These are phyloP conservation scores for Hydrocynus forskahlii DNA, from an alignment of 2,797 vertebrate species.

Conservation along the genomic window DNA sequence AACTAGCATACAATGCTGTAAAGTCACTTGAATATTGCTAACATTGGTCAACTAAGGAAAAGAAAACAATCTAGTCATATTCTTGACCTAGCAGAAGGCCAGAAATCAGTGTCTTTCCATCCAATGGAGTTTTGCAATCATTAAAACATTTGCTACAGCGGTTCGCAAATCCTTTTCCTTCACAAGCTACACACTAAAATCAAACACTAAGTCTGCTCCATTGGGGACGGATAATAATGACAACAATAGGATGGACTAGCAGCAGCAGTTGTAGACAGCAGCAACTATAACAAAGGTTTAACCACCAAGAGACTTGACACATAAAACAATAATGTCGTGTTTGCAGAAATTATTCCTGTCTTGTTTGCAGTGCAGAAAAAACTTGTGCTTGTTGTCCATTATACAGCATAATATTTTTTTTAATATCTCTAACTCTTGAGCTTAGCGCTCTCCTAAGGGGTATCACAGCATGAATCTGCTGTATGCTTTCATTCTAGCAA, in stretches of 20 bases:
- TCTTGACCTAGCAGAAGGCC: background rate
- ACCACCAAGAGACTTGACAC: conserved; percentile 19
- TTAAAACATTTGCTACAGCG: background rate
- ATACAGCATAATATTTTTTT: conserved; percentile 43
- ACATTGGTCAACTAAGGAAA: too few species aligned
- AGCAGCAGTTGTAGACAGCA: conserved; percentile 11
- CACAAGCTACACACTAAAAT: background rate
- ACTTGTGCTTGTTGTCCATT: conserved; percentile 19
- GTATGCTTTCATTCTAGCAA: too few species aligned
- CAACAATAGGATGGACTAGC: background rate
- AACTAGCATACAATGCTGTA: too few species aligned
- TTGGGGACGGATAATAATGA: conserved; percentile 1
- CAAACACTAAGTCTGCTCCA: background rate
- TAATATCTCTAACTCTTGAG: conserved; percentile 44
- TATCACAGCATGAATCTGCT: background rate
- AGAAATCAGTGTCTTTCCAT: background rate
- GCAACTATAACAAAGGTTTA: conserved; percentile 32
- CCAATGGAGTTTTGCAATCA: background rate
- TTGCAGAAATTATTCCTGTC: conserved; percentile 34
- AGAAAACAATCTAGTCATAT: background rate
- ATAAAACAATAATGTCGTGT: conserved; percentile 12
- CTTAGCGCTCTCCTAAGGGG: conserved; percentile 25
- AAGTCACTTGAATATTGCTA: too few species aligned
- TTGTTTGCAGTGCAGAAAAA: conserved; percentile 31
- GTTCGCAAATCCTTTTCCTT: conserved; percentile 2